These are phyloP conservation scores for Hirudo medicinalis DNA, from an alignment of 1,140 invertebrate genomes.

Conservation along the genomic window DNA sequence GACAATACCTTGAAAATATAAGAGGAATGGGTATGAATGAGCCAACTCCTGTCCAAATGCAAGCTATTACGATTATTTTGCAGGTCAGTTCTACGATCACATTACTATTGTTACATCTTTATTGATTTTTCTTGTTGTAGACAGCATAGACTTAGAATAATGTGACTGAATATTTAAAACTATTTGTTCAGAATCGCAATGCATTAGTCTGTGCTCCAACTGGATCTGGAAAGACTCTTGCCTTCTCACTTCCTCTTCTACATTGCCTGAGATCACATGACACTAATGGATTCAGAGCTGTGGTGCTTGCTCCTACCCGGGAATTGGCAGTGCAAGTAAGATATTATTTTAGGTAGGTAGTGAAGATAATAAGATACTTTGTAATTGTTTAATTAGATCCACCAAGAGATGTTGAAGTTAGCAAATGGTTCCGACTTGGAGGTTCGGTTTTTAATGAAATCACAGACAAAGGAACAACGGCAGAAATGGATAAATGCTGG, in stretches of 20 bases:
- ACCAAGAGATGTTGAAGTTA: neutral
- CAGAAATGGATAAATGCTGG: constrained; percentile 12
- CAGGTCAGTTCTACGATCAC: constrained; percentile 29
- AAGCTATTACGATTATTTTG: constrained; percentile 75
- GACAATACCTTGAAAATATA: constrained; percentile 58
- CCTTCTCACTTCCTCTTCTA: constrained; percentile 44
- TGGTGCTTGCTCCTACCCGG: constrained; percentile 79
- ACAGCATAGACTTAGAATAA: too few species aligned
- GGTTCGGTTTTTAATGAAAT: constrained; percentile 3
- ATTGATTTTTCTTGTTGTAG: too few species aligned
- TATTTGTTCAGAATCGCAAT: constrained; percentile 52
- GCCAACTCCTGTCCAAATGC: constrained; percentile 88
- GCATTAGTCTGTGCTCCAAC: constrained; percentile 78
- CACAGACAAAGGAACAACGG: constrained; percentile 17
- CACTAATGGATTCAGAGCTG: constrained; percentile 52
- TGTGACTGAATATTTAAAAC: neutral
- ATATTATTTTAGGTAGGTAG: constrained; percentile 14
- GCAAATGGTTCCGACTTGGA: neutral
- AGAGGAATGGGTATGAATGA: constrained; percentile 55
- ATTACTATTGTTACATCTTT: neutral
- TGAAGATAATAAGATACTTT: constrained; percentile 3
- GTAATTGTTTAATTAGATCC: neutral
- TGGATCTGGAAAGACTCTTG: constrained; percentile 45
- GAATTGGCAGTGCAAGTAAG: constrained; percentile 83
- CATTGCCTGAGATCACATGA: constrained; percentile 49